A percentile compares a stretch with the other conserved stretches of the same genome.
phyloP scores from a whole-genome alignment of 2,797 vertebrate species.

The Sciurus carolinensis region DNA sequence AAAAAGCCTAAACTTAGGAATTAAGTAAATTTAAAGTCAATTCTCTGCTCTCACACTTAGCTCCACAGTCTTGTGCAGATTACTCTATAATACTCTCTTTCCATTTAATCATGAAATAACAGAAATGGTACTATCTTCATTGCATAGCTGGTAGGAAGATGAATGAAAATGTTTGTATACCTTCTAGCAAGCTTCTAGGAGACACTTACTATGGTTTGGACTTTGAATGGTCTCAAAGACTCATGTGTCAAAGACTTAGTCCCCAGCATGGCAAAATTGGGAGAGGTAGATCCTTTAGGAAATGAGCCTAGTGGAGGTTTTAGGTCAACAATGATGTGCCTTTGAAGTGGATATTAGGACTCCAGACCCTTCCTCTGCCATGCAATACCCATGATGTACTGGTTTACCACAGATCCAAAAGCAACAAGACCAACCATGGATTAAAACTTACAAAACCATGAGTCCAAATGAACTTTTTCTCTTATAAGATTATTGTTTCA shows the following conservation, averaged over 20 bases:
- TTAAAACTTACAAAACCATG: background rate
- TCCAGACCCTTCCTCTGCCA: no score
- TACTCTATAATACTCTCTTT: background rate
- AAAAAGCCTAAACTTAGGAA: background rate
- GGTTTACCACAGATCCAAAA: background rate
- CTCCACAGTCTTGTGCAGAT: background rate
- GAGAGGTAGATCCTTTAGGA: background rate
- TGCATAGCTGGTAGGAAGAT: background rate
- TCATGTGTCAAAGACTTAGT: background rate
- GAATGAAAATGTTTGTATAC: background rate
- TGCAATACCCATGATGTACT: background rate
- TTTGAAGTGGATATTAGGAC: background rate
- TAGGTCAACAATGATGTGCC: background rate
- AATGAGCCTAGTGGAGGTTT: no score
- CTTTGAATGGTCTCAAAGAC: background rate
- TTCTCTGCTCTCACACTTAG: background rate
- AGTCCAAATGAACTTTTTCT: no score
- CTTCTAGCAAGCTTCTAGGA: background rate
- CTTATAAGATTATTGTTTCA: background rate
- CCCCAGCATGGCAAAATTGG: background rate
- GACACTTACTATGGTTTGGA: background rate
- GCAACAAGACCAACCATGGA: background rate
- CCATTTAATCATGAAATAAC: background rate
- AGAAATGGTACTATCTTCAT: background rate
- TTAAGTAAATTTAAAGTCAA: slow-evolving; percentile 24